Conservation (phyloP, 2,797 vertebrate species). For the Dicrostonyx torquatus region DNA sequence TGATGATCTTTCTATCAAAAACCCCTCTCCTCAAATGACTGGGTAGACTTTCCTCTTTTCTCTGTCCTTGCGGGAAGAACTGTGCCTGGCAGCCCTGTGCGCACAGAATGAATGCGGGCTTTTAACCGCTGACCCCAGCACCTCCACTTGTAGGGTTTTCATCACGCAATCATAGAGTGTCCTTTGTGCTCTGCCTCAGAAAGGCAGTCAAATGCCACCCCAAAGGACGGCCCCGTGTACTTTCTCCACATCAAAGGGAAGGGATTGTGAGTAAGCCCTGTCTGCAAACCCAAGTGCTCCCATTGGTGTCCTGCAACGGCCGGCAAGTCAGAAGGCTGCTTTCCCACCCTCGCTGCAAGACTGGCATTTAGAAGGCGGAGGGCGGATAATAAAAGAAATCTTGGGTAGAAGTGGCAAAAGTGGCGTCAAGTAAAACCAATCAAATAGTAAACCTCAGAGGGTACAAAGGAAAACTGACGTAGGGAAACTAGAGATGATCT, state of each 20-base stretch:
- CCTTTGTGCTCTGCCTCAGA: constrained; percentile 71
- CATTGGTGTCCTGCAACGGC: constrained; percentile 30
- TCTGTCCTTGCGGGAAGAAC: constrained; percentile 53
- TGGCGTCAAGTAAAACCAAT: constrained; percentile 58
- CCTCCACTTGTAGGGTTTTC: constrained; percentile 59
- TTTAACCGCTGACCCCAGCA: constrained; percentile 75
- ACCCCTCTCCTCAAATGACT: constrained; percentile 72
- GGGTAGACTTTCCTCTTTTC: constrained; percentile 56
- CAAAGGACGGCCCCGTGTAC: constrained; percentile 67
- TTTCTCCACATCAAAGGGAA: constrained; percentile 74
- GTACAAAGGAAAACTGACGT: constrained; percentile 10
- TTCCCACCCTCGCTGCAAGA: neutral
- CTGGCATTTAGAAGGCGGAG: constrained; percentile 45
- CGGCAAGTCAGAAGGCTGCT: constrained; percentile 22
- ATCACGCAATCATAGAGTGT: constrained; percentile 65
- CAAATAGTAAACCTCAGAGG: constrained; percentile 25
- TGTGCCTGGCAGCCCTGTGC: constrained; percentile 68
- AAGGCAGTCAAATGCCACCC: constrained; percentile 41
- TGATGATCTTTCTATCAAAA: constrained; percentile 64
- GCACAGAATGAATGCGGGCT: constrained; percentile 71
- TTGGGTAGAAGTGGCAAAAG: constrained; percentile 62
- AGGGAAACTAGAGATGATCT: neutral
- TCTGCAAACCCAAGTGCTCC: constrained; percentile 59
- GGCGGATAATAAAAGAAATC: constrained; percentile 45
- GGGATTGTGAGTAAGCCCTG: constrained; percentile 43